Evolutionary conservation across 2,113 vertebrate species (phyloP).

Genomic region (Oostethus manadensis): DNA sequence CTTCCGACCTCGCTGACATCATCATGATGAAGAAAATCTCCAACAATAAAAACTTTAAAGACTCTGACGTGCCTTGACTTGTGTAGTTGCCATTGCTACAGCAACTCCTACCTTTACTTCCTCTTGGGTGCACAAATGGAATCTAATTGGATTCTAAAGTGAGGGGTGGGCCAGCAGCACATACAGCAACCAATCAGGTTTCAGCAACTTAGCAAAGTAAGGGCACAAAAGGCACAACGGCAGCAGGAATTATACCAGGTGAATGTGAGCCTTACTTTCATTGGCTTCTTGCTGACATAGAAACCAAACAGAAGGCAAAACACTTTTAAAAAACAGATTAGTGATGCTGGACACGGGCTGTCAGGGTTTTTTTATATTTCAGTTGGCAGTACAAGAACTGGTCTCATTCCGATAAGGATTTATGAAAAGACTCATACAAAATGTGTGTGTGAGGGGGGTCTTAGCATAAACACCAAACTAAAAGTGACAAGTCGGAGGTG

Average conservation of each 20-base stretch:
- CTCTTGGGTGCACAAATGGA: neutral
- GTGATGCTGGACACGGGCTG: neutral
- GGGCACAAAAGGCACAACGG: too few species aligned
- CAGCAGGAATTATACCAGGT: too few species aligned
- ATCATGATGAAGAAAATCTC: neutral
- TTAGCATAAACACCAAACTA: neutral
- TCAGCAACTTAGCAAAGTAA: too few species aligned
- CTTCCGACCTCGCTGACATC: constrained; percentile 30
- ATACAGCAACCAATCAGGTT: neutral
- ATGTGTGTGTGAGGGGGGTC: neutral
- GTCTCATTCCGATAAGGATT: neutral
- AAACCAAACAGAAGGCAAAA: too few species aligned
- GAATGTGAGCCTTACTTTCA: too few species aligned
- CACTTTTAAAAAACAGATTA: too few species aligned
- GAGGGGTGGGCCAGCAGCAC: neutral
- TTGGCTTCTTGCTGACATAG: too few species aligned
- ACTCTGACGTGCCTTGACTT: neutral
- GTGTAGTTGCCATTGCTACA: neutral
- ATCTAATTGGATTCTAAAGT: neutral
- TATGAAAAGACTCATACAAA: constrained; percentile 6
- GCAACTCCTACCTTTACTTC: neutral
- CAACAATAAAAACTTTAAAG: constrained; percentile 5
- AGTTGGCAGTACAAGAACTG: constrained; percentile 11
- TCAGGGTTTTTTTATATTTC: neutral
- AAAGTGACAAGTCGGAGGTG: too few species aligned